Evolutionary conservation across 2,888 invertebrate genomes (phyloP).

Genomic region (Pandemis cinnamomeana): DNA sequence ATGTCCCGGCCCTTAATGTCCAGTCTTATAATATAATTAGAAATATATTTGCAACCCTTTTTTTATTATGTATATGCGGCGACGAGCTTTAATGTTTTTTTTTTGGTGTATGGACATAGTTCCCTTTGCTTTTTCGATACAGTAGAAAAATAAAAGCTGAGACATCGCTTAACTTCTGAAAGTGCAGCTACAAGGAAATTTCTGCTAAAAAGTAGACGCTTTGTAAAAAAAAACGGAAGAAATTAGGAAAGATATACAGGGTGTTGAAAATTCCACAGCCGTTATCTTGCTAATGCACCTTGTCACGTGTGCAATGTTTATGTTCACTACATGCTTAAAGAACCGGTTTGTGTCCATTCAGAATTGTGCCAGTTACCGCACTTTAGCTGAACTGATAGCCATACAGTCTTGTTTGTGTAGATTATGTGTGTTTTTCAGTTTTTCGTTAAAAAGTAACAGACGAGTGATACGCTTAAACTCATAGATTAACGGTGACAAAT

Average conservation of each 20-base stretch:
- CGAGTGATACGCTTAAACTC: background rate
- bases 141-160: background rate
- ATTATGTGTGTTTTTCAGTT: background rate
- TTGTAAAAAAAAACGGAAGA: background rate
- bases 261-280: background rate
- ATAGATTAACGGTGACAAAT: background rate
- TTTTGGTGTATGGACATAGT: background rate
- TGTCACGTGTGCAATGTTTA: constrained; percentile 32
- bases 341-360: constrained; percentile 34
- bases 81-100: background rate
- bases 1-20: constrained; percentile 22
- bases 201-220: too few relatives aligned
- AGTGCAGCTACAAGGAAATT: background rate
- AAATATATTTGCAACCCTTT: background rate
- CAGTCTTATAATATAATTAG: constrained; percentile 12
- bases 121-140: background rate
- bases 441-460: background rate
- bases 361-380: constrained; percentile 28
- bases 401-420: background rate
- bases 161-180: background rate
- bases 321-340: constrained; percentile 13
- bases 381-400: background rate
- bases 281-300: constrained; percentile 16
- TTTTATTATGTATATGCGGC: background rate
- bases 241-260: background rate